Base-by-base conservation (phyloP, 2,888 invertebrate species). In the Sceliomorpha sp. region DNA sequence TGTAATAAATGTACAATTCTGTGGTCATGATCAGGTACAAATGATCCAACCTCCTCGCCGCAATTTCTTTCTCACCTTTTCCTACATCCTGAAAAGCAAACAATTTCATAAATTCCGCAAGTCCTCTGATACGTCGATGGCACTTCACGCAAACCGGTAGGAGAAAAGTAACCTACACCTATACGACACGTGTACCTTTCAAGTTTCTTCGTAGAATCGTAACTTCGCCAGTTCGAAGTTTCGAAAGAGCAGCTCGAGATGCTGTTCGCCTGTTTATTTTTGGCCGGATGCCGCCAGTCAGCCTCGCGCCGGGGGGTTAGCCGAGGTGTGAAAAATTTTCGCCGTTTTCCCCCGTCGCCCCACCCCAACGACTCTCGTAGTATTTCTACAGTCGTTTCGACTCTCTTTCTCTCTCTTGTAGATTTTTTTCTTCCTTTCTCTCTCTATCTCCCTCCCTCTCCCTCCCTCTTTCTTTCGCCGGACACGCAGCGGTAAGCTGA, bases 321-420 rank as follows among this genome's bases (percentile, higher is more conserved):
- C 51, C 40, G 67, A 75, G 74, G 75, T 76, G 75, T 70, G 58
- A 76, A 74, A 74, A 59, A 67, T 64, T 70, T 73, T 70, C 66
- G 31, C 45, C 64, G 63, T 72, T 69, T 72, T 73, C 67, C 58
- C n/a, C n/a, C n/a, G n/a, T n/a, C n/a, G n/a, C n/a, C n/a, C n/a
- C n/a, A n/a, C n/a, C n/a, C n/a, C n/a, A n/a, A n/a, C n/a, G n/a
- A n/a, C n/a, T n/a, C n/a, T n/a, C n/a, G n/a, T n/a, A n/a, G n/a
- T n/a, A n/a, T n/a, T n/a, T n/a, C n/a, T n/a, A n/a, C n/a, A n/a
- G n/a, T n/a, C n/a, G n/a, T n/a, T n/a, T n/a, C n/a, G n/a, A n/a
- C n/a, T n/a, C n/a, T n/a, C n/a, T n/a, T n/a, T n/a, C n/a, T n/a
- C n/a, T n/a, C n/a, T n/a, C n/a, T n/a, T n/a, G n/a, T n/a, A n/a